These are phyloP conservation scores for Synaphobranchus kaupii DNA, from an alignment of 2,797 vertebrate species.

Conservation along the genomic window DNA sequence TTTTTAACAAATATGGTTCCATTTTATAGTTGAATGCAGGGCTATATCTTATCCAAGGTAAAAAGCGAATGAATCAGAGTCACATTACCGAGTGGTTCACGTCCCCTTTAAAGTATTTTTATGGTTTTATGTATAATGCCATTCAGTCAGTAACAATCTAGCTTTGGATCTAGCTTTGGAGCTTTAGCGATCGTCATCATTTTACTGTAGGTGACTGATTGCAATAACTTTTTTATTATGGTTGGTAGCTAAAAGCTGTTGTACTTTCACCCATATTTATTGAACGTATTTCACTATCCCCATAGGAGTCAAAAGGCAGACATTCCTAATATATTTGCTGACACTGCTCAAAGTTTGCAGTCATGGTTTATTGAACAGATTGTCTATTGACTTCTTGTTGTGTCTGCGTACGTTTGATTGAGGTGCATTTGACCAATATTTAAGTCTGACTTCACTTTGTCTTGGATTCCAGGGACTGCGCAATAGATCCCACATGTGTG, in stretches of 20 bases:
- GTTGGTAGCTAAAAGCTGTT: neutral
- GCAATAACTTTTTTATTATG: neutral
- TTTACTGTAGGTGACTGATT: neutral
- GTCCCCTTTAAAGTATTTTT: too few species aligned
- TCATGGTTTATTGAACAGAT: slow-evolving; percentile 8
- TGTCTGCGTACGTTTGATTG: slow-evolving; percentile 26
- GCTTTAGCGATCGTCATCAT: neutral
- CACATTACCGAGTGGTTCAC: too few species aligned
- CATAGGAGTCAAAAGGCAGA: slow-evolving; percentile 9
- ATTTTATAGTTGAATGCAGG: too few species aligned
- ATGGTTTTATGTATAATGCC: neutral
- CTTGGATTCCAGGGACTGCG: slow-evolving; percentile 87
- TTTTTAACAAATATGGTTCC: too few species aligned
- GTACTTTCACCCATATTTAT: slow-evolving; percentile 6
- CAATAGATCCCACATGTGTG: slow-evolving; percentile 97
- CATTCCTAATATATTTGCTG: slow-evolving; percentile 45
- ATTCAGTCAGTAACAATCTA: neutral
- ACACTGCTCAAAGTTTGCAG: slow-evolving; percentile 26
- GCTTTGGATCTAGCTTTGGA: too few species aligned
- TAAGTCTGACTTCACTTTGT: slow-evolving; percentile 24
- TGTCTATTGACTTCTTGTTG: neutral
- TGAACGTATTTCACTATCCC: slow-evolving; percentile 8
- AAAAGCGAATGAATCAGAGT: too few species aligned
- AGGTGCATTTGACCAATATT: slow-evolving; percentile 24
- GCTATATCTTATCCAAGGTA: too few species aligned